phyloP scores from a whole-genome alignment of 2,888 invertebrate genomes.

The Brachynemurus nebulosus region DNA sequence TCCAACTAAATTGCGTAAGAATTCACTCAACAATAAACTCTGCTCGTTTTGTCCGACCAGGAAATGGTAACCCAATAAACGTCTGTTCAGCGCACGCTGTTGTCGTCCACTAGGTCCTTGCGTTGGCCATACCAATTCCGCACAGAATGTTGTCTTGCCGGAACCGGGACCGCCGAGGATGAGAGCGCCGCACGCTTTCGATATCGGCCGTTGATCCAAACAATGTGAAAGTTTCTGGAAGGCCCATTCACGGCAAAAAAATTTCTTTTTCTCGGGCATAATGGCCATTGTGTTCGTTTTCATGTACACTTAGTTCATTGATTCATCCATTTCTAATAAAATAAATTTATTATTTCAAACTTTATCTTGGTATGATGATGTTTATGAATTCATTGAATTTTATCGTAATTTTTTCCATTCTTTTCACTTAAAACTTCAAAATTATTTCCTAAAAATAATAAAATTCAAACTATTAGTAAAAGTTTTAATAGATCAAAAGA shows the following conservation, averaged over 20 bases:
- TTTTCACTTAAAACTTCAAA: too few relatives aligned
- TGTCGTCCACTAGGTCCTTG: constrained; percentile 51
- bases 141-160: constrained; percentile 84
- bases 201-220: constrained; percentile 71
- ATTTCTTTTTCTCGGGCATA: constrained; percentile 51
- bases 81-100: constrained; percentile 57
- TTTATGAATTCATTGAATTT: too few relatives aligned
- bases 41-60: constrained; percentile 75
- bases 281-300: constrained; percentile 20
- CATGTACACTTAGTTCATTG: too few relatives aligned
- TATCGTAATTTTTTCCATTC: too few relatives aligned
- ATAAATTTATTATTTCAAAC: too few relatives aligned
- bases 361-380: too few relatives aligned
- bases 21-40: constrained; percentile 71
- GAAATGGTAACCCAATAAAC: constrained; percentile 77
- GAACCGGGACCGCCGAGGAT: constrained; percentile 86
- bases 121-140: constrained; percentile 61
- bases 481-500: too few relatives aligned
- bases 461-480: too few relatives aligned
- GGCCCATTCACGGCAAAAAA: constrained; percentile 91
- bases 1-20: constrained; percentile 70
- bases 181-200: constrained; percentile 77
- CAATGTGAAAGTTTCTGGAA: constrained; percentile 87
- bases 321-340: too few relatives aligned
- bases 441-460: too few relatives aligned